Conservation (phyloP, 1,140 invertebrate species). For the Listronotus bonariensis region DNA sequence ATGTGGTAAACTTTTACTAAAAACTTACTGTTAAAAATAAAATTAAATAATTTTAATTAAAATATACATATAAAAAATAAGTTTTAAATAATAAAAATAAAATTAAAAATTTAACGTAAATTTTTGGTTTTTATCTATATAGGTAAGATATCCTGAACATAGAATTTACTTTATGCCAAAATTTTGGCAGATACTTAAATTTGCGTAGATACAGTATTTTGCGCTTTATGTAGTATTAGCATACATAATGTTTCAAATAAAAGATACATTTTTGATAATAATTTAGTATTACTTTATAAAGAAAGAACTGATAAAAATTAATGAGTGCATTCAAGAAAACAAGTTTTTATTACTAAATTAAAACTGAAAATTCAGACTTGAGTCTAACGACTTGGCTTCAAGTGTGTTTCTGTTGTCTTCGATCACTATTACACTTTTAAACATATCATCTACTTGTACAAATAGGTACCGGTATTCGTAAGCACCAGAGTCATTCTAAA, state of each 20-base stretch:
- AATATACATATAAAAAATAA: too few relatives aligned
- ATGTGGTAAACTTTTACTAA: too few relatives aligned
- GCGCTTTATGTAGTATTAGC: constrained; percentile 65
- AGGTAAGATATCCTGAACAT: constrained; percentile 61
- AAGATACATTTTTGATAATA: constrained; percentile 65
- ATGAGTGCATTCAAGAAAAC: constrained; percentile 2
- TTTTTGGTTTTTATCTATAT: too few relatives aligned
- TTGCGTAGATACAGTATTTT: constrained; percentile 75
- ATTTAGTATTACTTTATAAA: constrained; percentile 65
- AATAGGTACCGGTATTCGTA: constrained; percentile 84
- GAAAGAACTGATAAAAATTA: constrained; percentile 24
- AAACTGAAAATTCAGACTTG: constrained; percentile 7
- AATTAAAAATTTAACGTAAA: too few relatives aligned
- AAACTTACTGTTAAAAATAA: too few relatives aligned
- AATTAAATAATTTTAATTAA: too few relatives aligned
- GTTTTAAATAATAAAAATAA: too few relatives aligned
- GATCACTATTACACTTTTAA: constrained; percentile 70
- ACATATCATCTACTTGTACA: constrained; percentile 79
- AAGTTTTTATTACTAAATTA: constrained; percentile 4
- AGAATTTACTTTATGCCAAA: constrained; percentile 68
- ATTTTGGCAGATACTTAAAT: constrained; percentile 76
- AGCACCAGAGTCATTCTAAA: constrained; percentile 74
- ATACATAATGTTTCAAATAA: constrained; percentile 64
- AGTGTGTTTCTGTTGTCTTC: constrained; percentile 68
- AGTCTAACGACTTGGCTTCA: constrained; percentile 1